Evolutionary conservation across 2,797 vertebrate genomes (phyloP).

Genomic region (Meda fulgida): DNA sequence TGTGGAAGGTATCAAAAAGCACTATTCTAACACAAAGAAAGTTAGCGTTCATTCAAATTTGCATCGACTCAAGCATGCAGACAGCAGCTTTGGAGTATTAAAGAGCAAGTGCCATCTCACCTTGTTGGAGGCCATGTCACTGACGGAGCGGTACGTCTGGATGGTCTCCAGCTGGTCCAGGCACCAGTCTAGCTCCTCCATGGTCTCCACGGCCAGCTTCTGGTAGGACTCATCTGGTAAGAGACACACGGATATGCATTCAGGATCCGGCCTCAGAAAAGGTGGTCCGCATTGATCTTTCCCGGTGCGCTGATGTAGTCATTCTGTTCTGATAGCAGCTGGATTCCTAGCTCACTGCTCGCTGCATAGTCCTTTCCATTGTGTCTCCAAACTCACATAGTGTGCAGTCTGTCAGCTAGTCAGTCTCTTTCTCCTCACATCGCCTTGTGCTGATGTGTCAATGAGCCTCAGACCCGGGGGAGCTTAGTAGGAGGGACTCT

Average conservation of each 20-base stretch:
- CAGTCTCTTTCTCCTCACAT: constrained; percentile 25
- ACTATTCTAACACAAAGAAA: not conserved
- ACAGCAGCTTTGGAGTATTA: not conserved
- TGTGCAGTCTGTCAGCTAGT: constrained; percentile 29
- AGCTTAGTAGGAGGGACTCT: constrained; percentile 49
- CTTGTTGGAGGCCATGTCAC: constrained; percentile 99
- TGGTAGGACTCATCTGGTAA: constrained; percentile 97
- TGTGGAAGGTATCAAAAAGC: not conserved
- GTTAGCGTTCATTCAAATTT: not conserved
- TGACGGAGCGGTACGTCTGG: constrained; percentile 97
- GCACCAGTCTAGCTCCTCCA: constrained; percentile 99
- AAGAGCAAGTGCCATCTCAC: constrained; percentile 74
- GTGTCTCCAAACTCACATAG: constrained; percentile 31
- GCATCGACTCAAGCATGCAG: not conserved
- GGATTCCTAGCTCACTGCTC: constrained; percentile 24
- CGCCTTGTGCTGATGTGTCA: constrained; percentile 47
- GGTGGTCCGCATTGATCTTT: constrained; percentile 24
- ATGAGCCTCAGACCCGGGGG: constrained; percentile 35
- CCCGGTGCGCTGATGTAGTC: constrained; percentile 35
- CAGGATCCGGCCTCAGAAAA: constrained; percentile 77
- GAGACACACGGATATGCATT: constrained; percentile 90
- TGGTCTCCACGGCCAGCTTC: constrained; percentile 95
- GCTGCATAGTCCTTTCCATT: constrained; percentile 8
- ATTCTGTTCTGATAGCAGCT: constrained; percentile 11
- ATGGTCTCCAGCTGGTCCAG: constrained; percentile 98